Base-by-base conservation (phyloP, 2,797 vertebrate genomes). In the Erpetoichthys calabaricus region DNA sequence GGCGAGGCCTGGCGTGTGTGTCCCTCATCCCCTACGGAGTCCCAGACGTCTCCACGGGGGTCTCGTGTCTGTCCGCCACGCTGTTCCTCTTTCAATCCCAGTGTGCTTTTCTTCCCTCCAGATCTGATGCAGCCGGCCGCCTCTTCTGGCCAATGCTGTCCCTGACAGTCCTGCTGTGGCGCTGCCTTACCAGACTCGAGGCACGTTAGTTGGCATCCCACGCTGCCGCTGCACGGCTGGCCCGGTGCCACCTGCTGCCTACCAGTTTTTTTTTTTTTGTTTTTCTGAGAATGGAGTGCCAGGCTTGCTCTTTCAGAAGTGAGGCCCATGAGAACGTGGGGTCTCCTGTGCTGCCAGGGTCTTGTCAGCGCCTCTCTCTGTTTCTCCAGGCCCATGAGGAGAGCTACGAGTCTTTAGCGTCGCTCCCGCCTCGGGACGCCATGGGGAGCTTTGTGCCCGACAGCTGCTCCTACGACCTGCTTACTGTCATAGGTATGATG, bases 381-480 rank as follows among this genome's bases (percentile, higher is more conserved):
- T 43, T 56, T 54, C 44, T 57, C 52, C 73, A 98, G 94, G 77
- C 85, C 80, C 87, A 97, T 97, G 95, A 98, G 73, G 90, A 91
- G 49, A 95, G 92, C 78, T 82, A 75, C 65, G 94, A 95, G 77
- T 94, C 90, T 63, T 79, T 95, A 90, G 91, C 81, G 60, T 81
- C 89, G 56, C 82, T 86, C 74, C 88, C 86, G 41, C 85, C 71
- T 62, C 78, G 74, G 80, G 89, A 90, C 81, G 83, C 80, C 69
- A 98, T 97, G 95, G 91, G 85, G 67, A 89, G 73, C 78, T 96
- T 92, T 69, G 78, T 89, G 47, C 90, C 94, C 3, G 92, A 99
- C 77, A 87, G 85, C 73, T 75, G 73, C 62, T 91, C 84, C 56
- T 99, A 97, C 1, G 91, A 98, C 72, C 83, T 96, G 60, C 86